These are phyloP conservation scores for Xanthorhoe spadicearia DNA, from an alignment of 2,888 invertebrate genomes.

Conservation along the genomic window DNA sequence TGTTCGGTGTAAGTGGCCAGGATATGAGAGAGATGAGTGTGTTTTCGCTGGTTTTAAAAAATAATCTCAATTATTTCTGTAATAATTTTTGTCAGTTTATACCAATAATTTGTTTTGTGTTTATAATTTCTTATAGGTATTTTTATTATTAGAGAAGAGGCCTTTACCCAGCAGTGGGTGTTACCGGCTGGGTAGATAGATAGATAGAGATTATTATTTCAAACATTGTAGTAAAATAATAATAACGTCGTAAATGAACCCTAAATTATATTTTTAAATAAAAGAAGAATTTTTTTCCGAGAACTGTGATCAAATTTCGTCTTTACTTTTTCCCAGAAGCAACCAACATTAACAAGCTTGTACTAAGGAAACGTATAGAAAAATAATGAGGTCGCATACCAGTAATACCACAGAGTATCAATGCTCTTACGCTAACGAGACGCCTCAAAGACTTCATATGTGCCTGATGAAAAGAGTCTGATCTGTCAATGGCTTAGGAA, in stretches of 20 bases:
- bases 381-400: conserved; percentile 56
- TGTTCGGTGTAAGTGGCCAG: conserved; percentile 37
- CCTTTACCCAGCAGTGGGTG: too few relatives aligned
- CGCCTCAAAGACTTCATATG: conserved; percentile 80
- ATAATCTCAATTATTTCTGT: not conserved
- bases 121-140: too few relatives aligned
- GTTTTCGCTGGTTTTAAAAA: not conserved
- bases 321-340: not conserved
- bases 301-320: too few relatives aligned
- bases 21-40: not conserved
- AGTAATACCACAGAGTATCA: conserved; percentile 32
- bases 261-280: too few relatives aligned
- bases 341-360: conserved; percentile 36
- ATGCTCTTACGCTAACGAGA: conserved; percentile 65
- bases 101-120: too few relatives aligned
- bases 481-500: conserved; percentile 77
- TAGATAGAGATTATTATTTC: too few relatives aligned
- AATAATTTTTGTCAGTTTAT: not conserved
- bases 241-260: too few relatives aligned
- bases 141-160: too few relatives aligned
- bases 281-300: too few relatives aligned
- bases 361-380: conserved; percentile 48
- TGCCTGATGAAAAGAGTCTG: conserved; percentile 78
- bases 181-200: too few relatives aligned
- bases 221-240: too few relatives aligned